phyloP scores from a whole-genome alignment of 1,140 invertebrate species.

The Drosophila elegans region DNA sequence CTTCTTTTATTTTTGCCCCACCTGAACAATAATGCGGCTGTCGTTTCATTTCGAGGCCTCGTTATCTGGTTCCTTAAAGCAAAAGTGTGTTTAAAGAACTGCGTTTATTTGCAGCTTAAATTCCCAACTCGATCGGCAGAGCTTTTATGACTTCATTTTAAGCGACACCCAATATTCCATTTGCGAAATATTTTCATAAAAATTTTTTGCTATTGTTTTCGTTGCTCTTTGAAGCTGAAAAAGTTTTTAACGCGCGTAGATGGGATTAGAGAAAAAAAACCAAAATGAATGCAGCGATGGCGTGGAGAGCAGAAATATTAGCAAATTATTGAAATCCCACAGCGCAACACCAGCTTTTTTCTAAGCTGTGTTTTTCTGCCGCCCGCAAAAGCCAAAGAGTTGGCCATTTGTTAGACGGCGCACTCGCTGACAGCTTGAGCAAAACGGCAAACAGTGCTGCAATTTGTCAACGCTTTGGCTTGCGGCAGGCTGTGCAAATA shows the following conservation, averaged over 20 bases:
- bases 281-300: conserved; percentile 33
- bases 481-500: conserved; percentile 72
- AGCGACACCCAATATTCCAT: conserved; percentile 31
- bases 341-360: neutral
- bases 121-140: conserved; percentile 10
- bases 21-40: conserved; percentile 37
- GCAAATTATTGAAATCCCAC: conserved; percentile 63
- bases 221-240: conserved; percentile 65
- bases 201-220: conserved; percentile 21
- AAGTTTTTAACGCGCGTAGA: conserved; percentile 51
- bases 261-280: conserved; percentile 40
- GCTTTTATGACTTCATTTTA: conserved; percentile 29
- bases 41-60: conserved; percentile 12
- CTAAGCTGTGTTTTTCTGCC: conserved; percentile 26
- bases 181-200: conserved; percentile 44
- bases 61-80: conserved; percentile 39
- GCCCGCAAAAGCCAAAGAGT: conserved; percentile 50
- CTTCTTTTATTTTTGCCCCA: conserved; percentile 61
- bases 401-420: conserved; percentile 68
- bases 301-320: conserved; percentile 49
- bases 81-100: conserved; percentile 1
- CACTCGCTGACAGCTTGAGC: conserved; percentile 70
- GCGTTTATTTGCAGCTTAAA: conserved; percentile 11
- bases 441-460: conserved; percentile 74
- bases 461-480: conserved; percentile 79